phyloP scores from a whole-genome alignment of 35 echinoderm and acorn worm species.

The Nesometra sesokonis region DNA sequence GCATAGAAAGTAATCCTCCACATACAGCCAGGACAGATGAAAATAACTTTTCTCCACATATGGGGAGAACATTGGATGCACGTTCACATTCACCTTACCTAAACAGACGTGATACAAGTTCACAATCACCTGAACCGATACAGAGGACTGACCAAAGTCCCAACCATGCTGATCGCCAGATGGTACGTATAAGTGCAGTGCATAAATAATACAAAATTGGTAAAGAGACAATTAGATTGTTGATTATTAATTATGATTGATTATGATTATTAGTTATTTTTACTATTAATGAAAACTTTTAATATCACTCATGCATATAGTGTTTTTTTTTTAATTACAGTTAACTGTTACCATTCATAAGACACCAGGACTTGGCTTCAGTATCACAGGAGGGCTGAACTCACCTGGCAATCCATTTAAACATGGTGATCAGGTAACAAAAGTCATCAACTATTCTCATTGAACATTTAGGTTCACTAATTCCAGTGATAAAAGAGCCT shows the following conservation, averaged over 20 bases:
- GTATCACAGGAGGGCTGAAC: constrained; percentile 53
- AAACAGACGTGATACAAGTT: no score
- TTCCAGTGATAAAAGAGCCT: no score
- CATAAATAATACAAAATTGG: no score
- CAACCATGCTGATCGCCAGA: background rate
- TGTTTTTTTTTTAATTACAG: constrained; percentile 3
- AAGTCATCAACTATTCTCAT: background rate
- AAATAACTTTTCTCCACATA: background rate
- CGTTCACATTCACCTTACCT: no score
- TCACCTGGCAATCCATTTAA: constrained; percentile 53
- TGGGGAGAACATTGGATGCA: no score
- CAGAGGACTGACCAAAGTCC: background rate
- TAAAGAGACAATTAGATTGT: no score
- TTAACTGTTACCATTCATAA: constrained; percentile 42
- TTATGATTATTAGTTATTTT: no score
- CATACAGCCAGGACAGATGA: no score
- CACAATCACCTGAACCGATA: background rate
- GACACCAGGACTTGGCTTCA: constrained; percentile 71
- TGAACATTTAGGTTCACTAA: background rate
- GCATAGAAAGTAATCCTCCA: background rate
- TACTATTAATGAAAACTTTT: no score
- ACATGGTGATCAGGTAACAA: constrained; percentile 50
- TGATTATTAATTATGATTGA: no score
- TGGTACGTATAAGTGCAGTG: no score
- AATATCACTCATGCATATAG: background rate